Evolutionary conservation across 2,113 vertebrate genomes (phyloP), one percentile per base, ranked within the genome.

Genomic region (Ploceus nigricollis): DNA sequence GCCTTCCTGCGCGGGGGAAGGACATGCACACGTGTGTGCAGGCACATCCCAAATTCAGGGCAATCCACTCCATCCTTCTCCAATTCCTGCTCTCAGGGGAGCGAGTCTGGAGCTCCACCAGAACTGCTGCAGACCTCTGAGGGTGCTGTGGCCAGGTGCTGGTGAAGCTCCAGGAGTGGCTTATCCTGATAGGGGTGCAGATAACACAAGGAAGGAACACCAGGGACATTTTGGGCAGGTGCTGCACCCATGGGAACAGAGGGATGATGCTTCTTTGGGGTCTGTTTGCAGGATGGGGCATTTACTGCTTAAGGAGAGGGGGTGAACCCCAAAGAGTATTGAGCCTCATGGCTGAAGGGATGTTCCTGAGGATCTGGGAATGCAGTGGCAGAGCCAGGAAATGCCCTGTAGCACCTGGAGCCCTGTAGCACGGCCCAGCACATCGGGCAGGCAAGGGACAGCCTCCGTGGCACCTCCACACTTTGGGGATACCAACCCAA

Each of bases 1-100:
- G 21, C 33, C 7, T 3, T 51, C 24, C 48, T 57, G 30, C 0
- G 0, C 0, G 1, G 30, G 30, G 33, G 22, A 27, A 28, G 24
- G 28, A 40, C 24, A 28, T 0, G 4, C 27, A 60, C 12, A 2
- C 0, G 2, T 4, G 2, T 35, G 25, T 68, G 30, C 48, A 19
- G 42, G 33, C 7, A 13, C 10, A 19, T 19, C 33, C 64, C 75
- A 47, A 42, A 42, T 24, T 51, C 76, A 68, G 64, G 48, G 70
- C 22, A 77, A 30, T 21, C 4, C 2, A 4, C 5, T 28, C 23
- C 47, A 61, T 77, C 42, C 40, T 50, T 47, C 51, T 31, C 42
- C 47, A 50, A 1, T 30, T 63, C 30, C 57, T 71, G 22, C 66
- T 69, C 39, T n/a, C 37, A 7, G 33, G 44, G 20, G 5, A 57